Percentiles rank a stretch among this genome's conserved stretches.
These are phyloP conservation scores for Arctia plantaginis DNA, from an alignment of 2,888 invertebrate species.

Conservation along the genomic window DNA sequence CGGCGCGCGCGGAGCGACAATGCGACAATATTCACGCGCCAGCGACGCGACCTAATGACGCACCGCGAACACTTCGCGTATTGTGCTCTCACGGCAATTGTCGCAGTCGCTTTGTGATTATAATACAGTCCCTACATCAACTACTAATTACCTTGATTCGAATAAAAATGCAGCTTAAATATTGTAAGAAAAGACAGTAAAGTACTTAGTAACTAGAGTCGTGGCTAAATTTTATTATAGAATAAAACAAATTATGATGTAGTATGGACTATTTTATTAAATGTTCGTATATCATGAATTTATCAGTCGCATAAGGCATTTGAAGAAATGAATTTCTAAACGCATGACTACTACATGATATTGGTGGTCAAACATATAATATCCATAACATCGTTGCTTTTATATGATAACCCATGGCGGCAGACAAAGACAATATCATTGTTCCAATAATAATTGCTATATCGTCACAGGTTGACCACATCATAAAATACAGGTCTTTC, in stretches of 20 bases:
- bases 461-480: no score
- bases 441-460: no score
- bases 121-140: constrained; percentile 5
- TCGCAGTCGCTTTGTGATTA: constrained; percentile 25
- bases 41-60: constrained; percentile 52
- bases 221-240: neutral
- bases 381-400: no score
- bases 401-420: no score
- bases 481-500: no score
- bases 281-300: no score
- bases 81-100: constrained; percentile 38
- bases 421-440: no score
- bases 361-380: no score
- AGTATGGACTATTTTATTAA: no score
- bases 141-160: constrained; percentile 7
- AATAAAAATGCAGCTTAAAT: neutral
- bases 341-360: neutral
- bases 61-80: constrained; percentile 53
- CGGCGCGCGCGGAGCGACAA: constrained; percentile 63
- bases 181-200: neutral
- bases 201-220: neutral
- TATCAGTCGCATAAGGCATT: no score
- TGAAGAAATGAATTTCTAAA: no score
- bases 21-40: constrained; percentile 65
- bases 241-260: no score